A percentile compares a stretch with the other conserved stretches of the same genome.
Conservation (phyloP, 2,113 vertebrate species). For the Menura novaehollandiae region DNA sequence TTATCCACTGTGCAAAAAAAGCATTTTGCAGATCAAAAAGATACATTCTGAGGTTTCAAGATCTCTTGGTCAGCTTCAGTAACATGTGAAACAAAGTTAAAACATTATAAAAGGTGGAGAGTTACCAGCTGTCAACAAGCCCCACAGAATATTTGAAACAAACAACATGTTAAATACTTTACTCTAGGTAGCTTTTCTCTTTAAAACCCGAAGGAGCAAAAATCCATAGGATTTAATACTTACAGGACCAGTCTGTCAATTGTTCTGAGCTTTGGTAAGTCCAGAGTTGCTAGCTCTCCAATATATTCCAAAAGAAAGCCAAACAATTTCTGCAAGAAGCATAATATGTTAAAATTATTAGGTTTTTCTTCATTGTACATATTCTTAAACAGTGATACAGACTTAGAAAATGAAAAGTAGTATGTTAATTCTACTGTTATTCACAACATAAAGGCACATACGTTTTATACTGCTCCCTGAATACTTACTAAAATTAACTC, state of each 20-base stretch:
- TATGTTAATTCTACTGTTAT: not conserved
- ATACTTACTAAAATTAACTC: not conserved
- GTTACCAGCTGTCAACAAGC: not conserved
- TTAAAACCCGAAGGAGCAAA: not conserved
- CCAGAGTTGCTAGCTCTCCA: constrained; percentile 78
- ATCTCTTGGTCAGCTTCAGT: not conserved
- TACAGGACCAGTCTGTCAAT: constrained; percentile 84
- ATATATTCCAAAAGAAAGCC: constrained; percentile 89
- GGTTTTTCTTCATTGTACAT: not conserved
- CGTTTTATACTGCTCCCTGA: not conserved
- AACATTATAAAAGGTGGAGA: not conserved
- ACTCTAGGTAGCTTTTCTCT: not conserved
- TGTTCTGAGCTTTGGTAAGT: constrained; percentile 78
- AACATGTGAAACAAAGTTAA: not conserved
- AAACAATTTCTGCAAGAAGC: constrained; percentile 82
- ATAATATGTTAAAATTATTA: not conserved
- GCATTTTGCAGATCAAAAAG: not conserved
- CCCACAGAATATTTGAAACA: not conserved
- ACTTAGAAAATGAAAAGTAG: not conserved
- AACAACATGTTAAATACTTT: not conserved
- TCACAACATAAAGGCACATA: not conserved
- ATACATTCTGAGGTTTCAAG: not conserved
- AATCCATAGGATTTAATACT: constrained; percentile 59
- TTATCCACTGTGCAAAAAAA: not conserved
- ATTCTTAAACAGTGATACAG: not conserved